These are phyloP conservation scores for Cotesia congregata DNA, from an alignment of 2,888 invertebrate species.

Conservation along the genomic window DNA sequence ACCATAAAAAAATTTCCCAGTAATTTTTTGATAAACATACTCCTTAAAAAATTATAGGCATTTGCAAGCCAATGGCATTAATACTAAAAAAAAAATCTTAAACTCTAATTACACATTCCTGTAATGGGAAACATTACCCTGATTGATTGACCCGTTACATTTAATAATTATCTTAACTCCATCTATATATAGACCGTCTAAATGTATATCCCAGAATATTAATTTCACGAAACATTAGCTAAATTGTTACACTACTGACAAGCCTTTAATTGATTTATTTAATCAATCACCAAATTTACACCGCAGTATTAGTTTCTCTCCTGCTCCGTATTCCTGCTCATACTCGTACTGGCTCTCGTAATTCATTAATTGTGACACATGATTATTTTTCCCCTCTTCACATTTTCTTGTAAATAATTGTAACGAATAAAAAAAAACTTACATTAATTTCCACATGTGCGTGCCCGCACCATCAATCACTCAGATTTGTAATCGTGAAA, in stretches of 20 bases:
- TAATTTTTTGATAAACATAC: too few species aligned
- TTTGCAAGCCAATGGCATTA: too few species aligned
- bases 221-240: slow-evolving; percentile 6
- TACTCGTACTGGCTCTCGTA: slow-evolving; percentile 6
- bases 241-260: background rate
- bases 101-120: too few species aligned
- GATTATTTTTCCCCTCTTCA: slow-evolving; percentile 6
- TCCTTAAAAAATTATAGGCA: too few species aligned
- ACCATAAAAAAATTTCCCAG: too few species aligned
- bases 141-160: too few species aligned
- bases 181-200: too few species aligned
- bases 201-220: background rate
- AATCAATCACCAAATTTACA: slow-evolving; percentile 33
- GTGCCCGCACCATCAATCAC: background rate
- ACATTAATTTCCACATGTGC: background rate
- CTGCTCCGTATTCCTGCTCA: too few species aligned
- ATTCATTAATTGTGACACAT: slow-evolving; percentile 17
- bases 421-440: background rate
- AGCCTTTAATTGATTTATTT: slow-evolving; percentile 27
- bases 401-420: background rate
- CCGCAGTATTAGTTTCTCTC: slow-evolving; percentile 6
- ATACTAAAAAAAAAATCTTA: too few species aligned
- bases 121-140: too few species aligned
- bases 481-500: background rate
- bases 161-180: too few species aligned